phyloP scores from a whole-genome alignment of 2,888 invertebrate species.

The Dysmachus trigonus region DNA sequence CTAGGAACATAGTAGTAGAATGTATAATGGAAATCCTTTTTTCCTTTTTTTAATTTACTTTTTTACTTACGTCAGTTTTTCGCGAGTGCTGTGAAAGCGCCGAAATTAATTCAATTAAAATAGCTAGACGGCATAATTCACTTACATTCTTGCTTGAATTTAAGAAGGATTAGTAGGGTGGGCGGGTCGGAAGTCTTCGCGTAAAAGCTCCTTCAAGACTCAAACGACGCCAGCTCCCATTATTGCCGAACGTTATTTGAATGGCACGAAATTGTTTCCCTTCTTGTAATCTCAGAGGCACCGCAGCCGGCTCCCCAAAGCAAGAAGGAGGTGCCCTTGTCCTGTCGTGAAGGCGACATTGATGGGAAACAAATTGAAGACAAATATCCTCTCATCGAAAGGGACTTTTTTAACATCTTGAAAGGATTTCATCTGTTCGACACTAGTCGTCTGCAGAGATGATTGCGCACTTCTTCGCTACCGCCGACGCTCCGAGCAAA shows the following conservation, averaged over 20 bases:
- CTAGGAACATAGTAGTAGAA: too few species aligned
- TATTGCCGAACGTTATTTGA: constrained; percentile 15
- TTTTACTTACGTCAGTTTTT: background rate
- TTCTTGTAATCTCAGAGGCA: background rate
- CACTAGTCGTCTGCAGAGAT: constrained; percentile 7
- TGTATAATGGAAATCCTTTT: too few species aligned
- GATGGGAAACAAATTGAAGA: constrained; percentile 47
- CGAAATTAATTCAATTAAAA: constrained; percentile 29
- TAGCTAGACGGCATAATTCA: background rate
- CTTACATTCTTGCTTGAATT: background rate
- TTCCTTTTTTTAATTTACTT: too few species aligned
- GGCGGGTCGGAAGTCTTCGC: background rate
- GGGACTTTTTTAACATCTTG: constrained; percentile 25
- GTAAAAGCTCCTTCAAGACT: background rate
- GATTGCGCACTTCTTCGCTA: background rate
- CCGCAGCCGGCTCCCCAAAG: background rate
- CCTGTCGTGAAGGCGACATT: background rate
- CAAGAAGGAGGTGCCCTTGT: background rate
- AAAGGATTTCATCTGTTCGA: constrained; percentile 30
- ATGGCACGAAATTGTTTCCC: constrained; percentile 27
- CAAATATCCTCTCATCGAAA: constrained; percentile 45
- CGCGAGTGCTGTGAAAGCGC: background rate
- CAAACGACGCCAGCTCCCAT: background rate
- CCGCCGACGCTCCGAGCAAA: background rate
- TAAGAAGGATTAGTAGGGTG: background rate